Evolutionary conservation across 2,113 vertebrate genomes (phyloP), one percentile per base, ranked within the genome.

Genomic region (Mugil cephalus): DNA sequence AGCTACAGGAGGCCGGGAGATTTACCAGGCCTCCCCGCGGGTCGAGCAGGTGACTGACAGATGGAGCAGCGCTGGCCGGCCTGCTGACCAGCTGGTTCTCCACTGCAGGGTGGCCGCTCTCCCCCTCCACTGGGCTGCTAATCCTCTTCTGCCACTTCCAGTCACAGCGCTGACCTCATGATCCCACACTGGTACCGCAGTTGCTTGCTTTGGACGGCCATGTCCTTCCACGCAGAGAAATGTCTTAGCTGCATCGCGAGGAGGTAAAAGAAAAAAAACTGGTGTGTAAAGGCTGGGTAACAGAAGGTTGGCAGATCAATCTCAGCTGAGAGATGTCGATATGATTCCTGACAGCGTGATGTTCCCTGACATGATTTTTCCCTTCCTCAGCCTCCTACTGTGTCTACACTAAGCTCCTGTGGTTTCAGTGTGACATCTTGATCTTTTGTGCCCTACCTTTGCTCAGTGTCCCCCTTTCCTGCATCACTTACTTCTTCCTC

Each of bases 41-140:
- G 79, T 74, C 4, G 48, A 77, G 76, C 88, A 84, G 88, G 87
- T 88, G 87, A 90, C 69, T 59, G 82, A 68, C 91, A 91, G 89
- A 92, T 92, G 87, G 88, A 85, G 73, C 68, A 4, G 65, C 46
- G 60, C 82, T 58, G 67, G 67, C 80, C 40, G 18, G 71, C 56
- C 60, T 35, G 68, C 78, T 82, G 87, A 89, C 91, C 91, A 87
- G 88, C 88, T 89, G 87, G 74, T 80, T 63, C 81, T 71, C 70
- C 76, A 19, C 84, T 58, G 75, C 77, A 53, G 86, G 87, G 71
- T 68, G 74, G 66, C 69, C 43, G 7, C 79, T 66, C 72, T 68
- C 69, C 87, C 77, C 82, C 86, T 74, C 73, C n/a, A 12, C 74
- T 66, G 77, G 69, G 82, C 84, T 64, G 18, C 71, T 85, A 88